Evolutionary conservation across 2,888 invertebrate species (phyloP), one percentile per base, ranked within the genome.

Genomic region (Drosophila prolongata): DNA sequence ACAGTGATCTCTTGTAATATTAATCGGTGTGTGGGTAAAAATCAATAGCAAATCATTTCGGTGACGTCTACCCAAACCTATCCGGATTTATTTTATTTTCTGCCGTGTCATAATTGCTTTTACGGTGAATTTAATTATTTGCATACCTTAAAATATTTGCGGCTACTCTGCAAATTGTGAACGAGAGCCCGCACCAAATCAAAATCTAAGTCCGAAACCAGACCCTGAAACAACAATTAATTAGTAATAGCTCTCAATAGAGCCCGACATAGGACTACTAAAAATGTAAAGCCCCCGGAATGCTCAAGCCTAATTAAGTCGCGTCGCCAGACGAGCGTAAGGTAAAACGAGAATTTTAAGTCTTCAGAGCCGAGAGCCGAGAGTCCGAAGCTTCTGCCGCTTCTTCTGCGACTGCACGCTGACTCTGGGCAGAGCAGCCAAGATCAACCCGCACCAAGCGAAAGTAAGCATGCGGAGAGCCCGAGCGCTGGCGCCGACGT

Each of bases 401-500:
- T 55, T 30, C 34, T 35, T 43, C 13, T 14, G 55, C 30, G 30
- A 13, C 34, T n/a, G 30, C 13, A 9, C 30, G 44, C 60, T 66
- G 59, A 78, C 65, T 61, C 65, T 38, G 35, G 44, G 30, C 59
- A 68, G 65, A 67, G 77, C 64, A 71, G 66, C 72, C 64, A 47
- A 66, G 27, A 66, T 38, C 59, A 53, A 59, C 43, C 55, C 55
- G 55, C 57, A 27, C 35, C 65, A 71, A 79, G 64, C 79, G 79
- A 86, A 86, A 82, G 77, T 82, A 76, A 82, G 79, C 72, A 56
- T 57, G 56, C 57, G 67, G 56, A 71, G 53, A 57, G 65, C 38
- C 30, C 19, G 38, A 57, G 52, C 42, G 59, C 55, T 44, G 8
- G 52, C 42, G 56, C 16, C 35, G 42, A 9, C 55, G 38, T 40